These are phyloP conservation scores for Junco hyemalis DNA, from an alignment of 2,113 vertebrate genomes.

Conservation along the genomic window DNA sequence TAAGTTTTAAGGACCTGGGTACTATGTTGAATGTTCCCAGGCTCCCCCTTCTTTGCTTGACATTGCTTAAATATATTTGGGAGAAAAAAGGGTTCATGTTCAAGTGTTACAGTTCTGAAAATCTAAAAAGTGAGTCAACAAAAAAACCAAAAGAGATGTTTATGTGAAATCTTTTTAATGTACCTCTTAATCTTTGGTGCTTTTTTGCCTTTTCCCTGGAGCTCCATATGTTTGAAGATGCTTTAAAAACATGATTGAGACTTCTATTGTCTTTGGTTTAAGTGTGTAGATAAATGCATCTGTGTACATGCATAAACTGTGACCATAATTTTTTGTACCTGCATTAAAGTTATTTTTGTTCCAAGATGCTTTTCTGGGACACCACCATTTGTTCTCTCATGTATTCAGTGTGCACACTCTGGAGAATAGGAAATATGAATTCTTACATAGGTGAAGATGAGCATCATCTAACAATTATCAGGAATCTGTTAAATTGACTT, in stretches of 20 bases:
- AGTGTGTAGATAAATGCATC: conserved; percentile 28
- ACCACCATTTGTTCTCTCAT: conserved; percentile 15
- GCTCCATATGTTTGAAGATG: conserved; percentile 18
- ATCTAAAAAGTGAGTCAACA: not conserved
- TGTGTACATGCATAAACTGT: conserved; percentile 62
- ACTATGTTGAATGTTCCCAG: not conserved
- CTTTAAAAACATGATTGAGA: conserved; percentile 23
- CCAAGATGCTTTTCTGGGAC: conserved; percentile 9
- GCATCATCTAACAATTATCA: not conserved
- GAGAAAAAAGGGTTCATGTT: not conserved
- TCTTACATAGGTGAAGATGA: not conserved
- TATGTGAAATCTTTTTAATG: conserved; percentile 13
- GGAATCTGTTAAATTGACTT: not conserved
- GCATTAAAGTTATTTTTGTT: conserved; percentile 27
- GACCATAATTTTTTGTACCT: conserved; percentile 66
- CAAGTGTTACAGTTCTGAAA: not conserved
- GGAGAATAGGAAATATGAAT: not conserved
- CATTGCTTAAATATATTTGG: not conserved
- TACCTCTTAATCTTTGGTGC: conserved; percentile 51
- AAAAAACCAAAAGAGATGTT: not conserved
- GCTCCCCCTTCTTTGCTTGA: not conserved
- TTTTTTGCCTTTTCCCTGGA: conserved; percentile 36
- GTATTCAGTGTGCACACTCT: not conserved
- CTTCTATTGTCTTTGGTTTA: conserved; percentile 28
- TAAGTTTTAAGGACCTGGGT: conserved; percentile 3